phyloP scores from a whole-genome alignment of 2,113 vertebrate species.

The Chloropsis hardwickii region DNA sequence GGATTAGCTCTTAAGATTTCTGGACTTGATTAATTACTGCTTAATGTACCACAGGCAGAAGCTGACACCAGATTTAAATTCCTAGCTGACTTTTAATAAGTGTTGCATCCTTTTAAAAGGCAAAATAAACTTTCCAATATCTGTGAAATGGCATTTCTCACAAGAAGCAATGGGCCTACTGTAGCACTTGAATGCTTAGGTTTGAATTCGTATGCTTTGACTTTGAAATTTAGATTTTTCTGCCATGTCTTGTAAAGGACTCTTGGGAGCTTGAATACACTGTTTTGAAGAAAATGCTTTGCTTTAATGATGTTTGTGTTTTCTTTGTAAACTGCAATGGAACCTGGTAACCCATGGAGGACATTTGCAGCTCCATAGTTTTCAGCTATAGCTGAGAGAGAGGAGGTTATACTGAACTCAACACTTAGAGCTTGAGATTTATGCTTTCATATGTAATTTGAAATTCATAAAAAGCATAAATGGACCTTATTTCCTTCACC shows the following conservation, averaged over 20 bases:
- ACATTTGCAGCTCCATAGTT: constrained; percentile 25
- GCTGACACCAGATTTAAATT: neutral
- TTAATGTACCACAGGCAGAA: constrained; percentile 6
- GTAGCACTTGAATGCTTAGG: neutral
- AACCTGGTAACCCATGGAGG: constrained; percentile 57
- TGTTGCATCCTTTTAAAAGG: constrained; percentile 11
- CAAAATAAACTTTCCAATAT: neutral
- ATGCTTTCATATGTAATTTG: neutral
- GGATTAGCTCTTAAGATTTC: neutral
- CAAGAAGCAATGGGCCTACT: constrained; percentile 20
- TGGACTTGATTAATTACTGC: neutral
- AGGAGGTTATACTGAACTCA: neutral
- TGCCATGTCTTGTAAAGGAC: neutral
- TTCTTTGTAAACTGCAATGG: constrained; percentile 52
- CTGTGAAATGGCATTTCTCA: constrained; percentile 12
- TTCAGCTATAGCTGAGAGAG: neutral
- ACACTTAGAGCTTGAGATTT: neutral
- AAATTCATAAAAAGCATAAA: neutral
- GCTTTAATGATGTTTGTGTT: constrained; percentile 63
- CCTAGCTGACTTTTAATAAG: constrained; percentile 6
- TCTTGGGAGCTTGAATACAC: constrained; percentile 33
- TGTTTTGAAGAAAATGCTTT: constrained; percentile 39
- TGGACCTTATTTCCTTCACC: neutral
- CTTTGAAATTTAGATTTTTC: constrained; percentile 26
- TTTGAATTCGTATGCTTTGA: neutral